Conservation (phyloP, 2,113 vertebrate species). For the Terrapene triunguis region DNA sequence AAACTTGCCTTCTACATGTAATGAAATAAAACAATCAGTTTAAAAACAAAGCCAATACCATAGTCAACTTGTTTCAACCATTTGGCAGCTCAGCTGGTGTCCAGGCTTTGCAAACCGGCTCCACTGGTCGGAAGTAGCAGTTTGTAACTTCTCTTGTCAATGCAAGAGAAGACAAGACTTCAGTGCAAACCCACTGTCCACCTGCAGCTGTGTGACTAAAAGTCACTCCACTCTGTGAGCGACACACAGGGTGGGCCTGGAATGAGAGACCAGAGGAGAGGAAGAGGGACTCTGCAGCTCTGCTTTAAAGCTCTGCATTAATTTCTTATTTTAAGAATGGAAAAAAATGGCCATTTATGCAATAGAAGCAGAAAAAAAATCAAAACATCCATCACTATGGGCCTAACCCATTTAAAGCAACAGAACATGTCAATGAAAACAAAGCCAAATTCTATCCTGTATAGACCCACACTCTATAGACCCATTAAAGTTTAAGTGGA, state of each 20-base stretch:
- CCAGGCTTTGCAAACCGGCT: neutral
- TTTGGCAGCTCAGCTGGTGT: neutral
- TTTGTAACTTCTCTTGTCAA: neutral
- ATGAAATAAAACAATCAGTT: neutral
- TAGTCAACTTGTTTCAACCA: neutral
- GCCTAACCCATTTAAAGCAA: neutral
- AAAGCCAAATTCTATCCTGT: neutral
- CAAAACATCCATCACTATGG: neutral
- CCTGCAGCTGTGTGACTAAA: neutral
- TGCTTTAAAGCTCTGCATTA: neutral
- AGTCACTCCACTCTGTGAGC: too few relatives aligned
- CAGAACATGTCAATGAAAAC: neutral
- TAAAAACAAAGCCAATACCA: neutral
- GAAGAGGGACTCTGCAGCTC: neutral
- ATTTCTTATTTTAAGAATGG: too few relatives aligned
- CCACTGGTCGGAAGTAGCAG: neutral
- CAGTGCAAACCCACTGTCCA: too few relatives aligned
- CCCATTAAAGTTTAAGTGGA: neutral
- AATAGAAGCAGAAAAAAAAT: neutral
- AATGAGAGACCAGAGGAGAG: neutral
- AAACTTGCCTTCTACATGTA: neutral
- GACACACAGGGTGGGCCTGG: too few relatives aligned
- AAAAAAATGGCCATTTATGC: neutral
- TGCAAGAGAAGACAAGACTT: too few relatives aligned
- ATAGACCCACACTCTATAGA: neutral